A percentile compares a stretch with the other conserved stretches of the same genome.
Conservation (phyloP, 2,888 invertebrate genomes). For the Brachycybe producta region DNA sequence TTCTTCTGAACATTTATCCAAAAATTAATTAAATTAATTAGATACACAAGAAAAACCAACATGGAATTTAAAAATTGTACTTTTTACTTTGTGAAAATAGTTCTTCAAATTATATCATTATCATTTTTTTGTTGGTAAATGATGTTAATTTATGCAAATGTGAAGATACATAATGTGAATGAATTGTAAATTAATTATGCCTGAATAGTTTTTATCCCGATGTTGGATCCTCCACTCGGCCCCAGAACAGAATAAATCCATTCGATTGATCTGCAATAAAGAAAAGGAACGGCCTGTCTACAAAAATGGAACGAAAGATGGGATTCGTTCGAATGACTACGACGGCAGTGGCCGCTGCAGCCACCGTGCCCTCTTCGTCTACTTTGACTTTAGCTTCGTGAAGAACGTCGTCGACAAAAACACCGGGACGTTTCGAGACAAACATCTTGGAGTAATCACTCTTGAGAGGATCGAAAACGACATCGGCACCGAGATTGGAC, state of each 20-base stretch:
- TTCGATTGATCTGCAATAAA: slow-evolving; percentile 11
- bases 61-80: no score
- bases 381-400: slow-evolving; percentile 11
- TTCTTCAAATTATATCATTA: no score
- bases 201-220: no score
- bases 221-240: slow-evolving; percentile 4
- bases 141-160: no score
- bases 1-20: no score
- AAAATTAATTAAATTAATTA: no score
- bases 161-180: no score
- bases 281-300: slow-evolving; percentile 10
- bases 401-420: slow-evolving; percentile 11
- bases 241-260: slow-evolving; percentile 6
- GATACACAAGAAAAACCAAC: no score
- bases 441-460: slow-evolving; percentile 8
- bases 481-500: neutral
- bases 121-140: no score
- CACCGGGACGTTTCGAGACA: slow-evolving; percentile 3
- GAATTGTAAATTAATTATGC: no score
- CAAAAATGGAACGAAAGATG: neutral
- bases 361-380: slow-evolving; percentile 9
- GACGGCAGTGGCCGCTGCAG: slow-evolving; percentile 5
- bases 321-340: neutral
- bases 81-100: no score
- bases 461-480: slow-evolving; percentile 10